phyloP scores from a whole-genome alignment of 2,797 vertebrate species.

The Echiichthys vipera region DNA sequence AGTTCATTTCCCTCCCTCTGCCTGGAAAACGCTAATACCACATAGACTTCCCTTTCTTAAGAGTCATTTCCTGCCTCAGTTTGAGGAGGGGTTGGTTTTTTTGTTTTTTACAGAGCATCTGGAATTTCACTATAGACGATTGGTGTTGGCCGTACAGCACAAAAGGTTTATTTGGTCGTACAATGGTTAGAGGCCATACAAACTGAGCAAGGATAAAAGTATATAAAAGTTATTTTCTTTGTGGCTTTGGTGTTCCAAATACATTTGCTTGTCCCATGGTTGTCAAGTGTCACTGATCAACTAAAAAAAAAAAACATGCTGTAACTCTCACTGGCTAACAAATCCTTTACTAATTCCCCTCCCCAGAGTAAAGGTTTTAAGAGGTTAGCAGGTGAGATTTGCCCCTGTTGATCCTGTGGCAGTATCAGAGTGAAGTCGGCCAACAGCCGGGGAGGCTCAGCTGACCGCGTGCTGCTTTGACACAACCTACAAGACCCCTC shows the following conservation, averaged over 20 bases:
- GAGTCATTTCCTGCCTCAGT: constrained; percentile 50
- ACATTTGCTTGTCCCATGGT: background rate
- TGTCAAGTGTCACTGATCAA: constrained; percentile 39
- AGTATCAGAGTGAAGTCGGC: constrained; percentile 57
- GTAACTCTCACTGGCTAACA: constrained; percentile 59
- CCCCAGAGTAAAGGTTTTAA: constrained; percentile 54
- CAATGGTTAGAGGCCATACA: background rate
- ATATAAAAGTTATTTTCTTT: background rate
- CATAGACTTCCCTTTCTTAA: constrained; percentile 42
- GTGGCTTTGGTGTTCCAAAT: background rate
- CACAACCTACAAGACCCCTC: constrained; percentile 26
- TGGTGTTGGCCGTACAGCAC: constrained; percentile 3
- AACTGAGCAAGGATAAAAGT: background rate
- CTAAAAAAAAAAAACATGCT: constrained; percentile 44
- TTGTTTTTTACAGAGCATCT: constrained; percentile 31
- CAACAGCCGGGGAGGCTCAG: constrained; percentile 53
- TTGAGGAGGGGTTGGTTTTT: constrained; percentile 11
- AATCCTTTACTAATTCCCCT: constrained; percentile 62
- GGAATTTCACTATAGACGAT: constrained; percentile 39
- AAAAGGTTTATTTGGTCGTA: background rate
- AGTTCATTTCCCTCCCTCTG: constrained; percentile 25
- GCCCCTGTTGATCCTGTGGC: constrained; percentile 48
- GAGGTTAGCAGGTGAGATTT: constrained; percentile 66
- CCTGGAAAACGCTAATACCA: constrained; percentile 49
- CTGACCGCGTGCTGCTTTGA: constrained; percentile 46